Base-by-base conservation (phyloP, 2,888 invertebrate species). In the Helobdella robusta region DNA sequence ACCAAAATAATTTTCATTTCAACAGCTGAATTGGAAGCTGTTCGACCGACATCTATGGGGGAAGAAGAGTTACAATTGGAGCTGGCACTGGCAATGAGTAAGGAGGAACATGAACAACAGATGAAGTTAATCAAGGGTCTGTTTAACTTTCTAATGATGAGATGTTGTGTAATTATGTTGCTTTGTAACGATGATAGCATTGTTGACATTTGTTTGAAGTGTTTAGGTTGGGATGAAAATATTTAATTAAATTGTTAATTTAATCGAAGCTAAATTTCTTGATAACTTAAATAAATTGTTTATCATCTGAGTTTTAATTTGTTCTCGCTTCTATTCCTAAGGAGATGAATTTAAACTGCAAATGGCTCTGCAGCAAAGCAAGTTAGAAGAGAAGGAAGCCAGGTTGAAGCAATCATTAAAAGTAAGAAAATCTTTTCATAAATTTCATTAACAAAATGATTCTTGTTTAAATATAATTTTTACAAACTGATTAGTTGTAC, bases 41-140 rank as follows among this genome's bases (percentile, higher is more conserved):
- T 94, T 59, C 85, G 97, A 66, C 98, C 98, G 4, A 89, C 93
- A 74, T 95, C 95, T 0, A 89, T 90, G 1, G 71, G 95, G 2
- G 98, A 98, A 80, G 98, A 98, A 81, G 97, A 99, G 80, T 83
- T 98, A 71, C 98, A 98, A 81, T 83, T 98, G 72, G 97, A 98
- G 82, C 84, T 98, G 75, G 98, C 98, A 59, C 84, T 98, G 77
- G 98, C 97, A 65, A 94, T 98, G 91, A 92, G 92, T 59, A 86
- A 94, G 70, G 98, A 98, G 81, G 98, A 98, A 82, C 94, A 94
- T 36, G 97, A 98, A 77, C 88, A 92, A 73, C 94, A 95, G 79
- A 91, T 94, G 81, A 87, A 91, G 72, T 86, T 91, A 77, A 84
- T 91, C 67, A 87, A 93, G 71, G 91, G 91, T 32, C n/a, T n/a